Percentiles rank a stretch among this genome's conserved stretches.
These are phyloP conservation scores for Rhagoletis pomonella DNA, from an alignment of 1,140 invertebrate species.

Conservation along the genomic window DNA sequence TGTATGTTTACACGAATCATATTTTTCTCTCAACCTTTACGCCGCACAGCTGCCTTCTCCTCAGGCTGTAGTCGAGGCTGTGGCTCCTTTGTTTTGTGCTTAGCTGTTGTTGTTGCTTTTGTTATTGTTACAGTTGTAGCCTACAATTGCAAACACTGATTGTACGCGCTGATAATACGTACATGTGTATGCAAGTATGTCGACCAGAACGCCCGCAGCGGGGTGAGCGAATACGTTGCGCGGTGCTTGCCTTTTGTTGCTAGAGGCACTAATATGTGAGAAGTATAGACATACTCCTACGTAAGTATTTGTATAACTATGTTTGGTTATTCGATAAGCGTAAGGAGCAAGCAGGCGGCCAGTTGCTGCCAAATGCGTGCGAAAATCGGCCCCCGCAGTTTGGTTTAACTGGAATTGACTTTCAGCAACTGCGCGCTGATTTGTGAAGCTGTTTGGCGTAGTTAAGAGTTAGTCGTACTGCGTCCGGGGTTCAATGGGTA, in stretches of 20 bases:
- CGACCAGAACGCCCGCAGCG: neutral
- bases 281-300: neutral
- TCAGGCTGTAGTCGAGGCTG: neutral
- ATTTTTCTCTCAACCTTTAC: slow-evolving; percentile 36
- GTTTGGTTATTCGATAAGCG: neutral
- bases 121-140: slow-evolving; percentile 42
- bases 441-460: neutral
- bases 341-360: neutral
- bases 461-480: neutral
- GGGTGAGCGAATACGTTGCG: neutral
- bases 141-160: slow-evolving; percentile 53
- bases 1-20: slow-evolving; percentile 54
- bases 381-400: slow-evolving; percentile 48
- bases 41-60: slow-evolving; percentile 29
- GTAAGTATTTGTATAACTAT: neutral
- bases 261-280: neutral
- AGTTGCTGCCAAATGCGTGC: neutral
- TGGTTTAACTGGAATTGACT: slow-evolving; percentile 30
- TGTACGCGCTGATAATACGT: slow-evolving; percentile 25
- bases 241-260: neutral
- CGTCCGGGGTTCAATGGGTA: neutral
- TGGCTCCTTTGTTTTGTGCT: slow-evolving; percentile 1
- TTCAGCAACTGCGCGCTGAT: slow-evolving; percentile 5
- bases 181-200: neutral
- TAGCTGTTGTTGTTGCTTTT: slow-evolving; percentile 19